A percentile compares a stretch with the other conserved stretches of the same genome.
phyloP scores from a whole-genome alignment of 1,140 invertebrate species.

The Drosophila obscura region DNA sequence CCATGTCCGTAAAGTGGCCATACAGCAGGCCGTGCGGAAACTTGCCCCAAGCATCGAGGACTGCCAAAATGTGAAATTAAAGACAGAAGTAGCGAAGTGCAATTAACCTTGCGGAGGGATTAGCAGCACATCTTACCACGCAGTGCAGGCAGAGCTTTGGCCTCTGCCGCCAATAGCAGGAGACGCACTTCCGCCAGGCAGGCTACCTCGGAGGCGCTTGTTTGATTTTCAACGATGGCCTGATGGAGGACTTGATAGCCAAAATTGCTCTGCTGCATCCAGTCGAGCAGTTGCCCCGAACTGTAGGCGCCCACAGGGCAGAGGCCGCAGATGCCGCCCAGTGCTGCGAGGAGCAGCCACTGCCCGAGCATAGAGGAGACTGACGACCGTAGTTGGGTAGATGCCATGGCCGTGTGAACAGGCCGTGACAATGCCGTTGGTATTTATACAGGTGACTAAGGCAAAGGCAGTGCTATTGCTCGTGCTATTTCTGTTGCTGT shows the following conservation, averaged over 20 bases:
- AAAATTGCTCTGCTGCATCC: conserved; percentile 66
- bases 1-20: conserved; percentile 71
- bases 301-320: conserved; percentile 21
- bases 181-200: conserved; percentile 35
- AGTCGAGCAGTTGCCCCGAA: conserved; percentile 46
- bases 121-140: conserved; percentile 27
- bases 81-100: neutral
- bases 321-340: neutral
- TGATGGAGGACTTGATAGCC: conserved; percentile 64
- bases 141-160: conserved; percentile 40
- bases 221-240: conserved; percentile 16
- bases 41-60: conserved; percentile 78
- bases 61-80: conserved; percentile 18
- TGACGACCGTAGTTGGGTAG: neutral
- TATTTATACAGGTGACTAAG: conserved; percentile 20
- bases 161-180: conserved; percentile 40
- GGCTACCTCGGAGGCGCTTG: conserved; percentile 5
- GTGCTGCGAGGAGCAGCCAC: conserved; percentile 3
- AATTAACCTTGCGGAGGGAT: neutral
- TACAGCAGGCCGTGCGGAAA: conserved; percentile 74
- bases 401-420: conserved; percentile 24
- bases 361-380: neutral
- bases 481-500: conserved; percentile 4
- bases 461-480: neutral
- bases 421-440: conserved; percentile 2